Conservation (phyloP, 2,113 vertebrate genomes). For the Lasiurus borealis region DNA sequence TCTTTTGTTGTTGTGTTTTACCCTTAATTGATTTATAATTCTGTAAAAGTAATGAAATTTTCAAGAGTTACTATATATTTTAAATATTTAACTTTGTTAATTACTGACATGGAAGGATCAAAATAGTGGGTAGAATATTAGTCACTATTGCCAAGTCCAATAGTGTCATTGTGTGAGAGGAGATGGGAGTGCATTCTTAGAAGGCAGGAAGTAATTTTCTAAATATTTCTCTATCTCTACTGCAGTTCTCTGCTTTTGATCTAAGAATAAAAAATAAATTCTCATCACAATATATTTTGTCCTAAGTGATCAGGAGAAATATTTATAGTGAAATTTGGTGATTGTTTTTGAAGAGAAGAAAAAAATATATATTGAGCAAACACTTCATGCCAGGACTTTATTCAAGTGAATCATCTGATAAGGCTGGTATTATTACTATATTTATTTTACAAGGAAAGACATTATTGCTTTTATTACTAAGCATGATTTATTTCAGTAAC, state of each 20-base stretch:
- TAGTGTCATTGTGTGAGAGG: not conserved
- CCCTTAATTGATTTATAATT: not conserved
- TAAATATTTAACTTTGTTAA: constrained; percentile 17
- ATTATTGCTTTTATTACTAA: constrained; percentile 5
- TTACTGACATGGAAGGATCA: not conserved
- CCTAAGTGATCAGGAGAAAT: not conserved
- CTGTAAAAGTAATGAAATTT: not conserved
- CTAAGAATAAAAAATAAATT: constrained; percentile 36
- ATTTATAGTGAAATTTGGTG: not conserved
- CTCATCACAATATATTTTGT: not conserved
- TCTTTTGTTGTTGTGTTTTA: not conserved
- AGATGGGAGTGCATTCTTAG: not conserved
- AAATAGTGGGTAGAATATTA: not conserved
- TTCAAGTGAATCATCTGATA: not conserved
- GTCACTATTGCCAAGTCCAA: not conserved
- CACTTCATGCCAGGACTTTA: not conserved
- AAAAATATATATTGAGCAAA: not conserved
- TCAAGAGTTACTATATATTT: constrained; percentile 1
- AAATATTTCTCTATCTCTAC: not conserved
- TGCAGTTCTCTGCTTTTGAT: not conserved
- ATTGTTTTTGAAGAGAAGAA: not conserved
- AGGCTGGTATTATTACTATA: not conserved
- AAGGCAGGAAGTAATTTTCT: not conserved
- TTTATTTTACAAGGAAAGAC: constrained; percentile 2
- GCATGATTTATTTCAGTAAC: not conserved